A percentile compares a stretch with the other conserved stretches of the same genome.
phyloP scores from a whole-genome alignment of 2,113 vertebrate genomes.

The Raja brachyura region DNA sequence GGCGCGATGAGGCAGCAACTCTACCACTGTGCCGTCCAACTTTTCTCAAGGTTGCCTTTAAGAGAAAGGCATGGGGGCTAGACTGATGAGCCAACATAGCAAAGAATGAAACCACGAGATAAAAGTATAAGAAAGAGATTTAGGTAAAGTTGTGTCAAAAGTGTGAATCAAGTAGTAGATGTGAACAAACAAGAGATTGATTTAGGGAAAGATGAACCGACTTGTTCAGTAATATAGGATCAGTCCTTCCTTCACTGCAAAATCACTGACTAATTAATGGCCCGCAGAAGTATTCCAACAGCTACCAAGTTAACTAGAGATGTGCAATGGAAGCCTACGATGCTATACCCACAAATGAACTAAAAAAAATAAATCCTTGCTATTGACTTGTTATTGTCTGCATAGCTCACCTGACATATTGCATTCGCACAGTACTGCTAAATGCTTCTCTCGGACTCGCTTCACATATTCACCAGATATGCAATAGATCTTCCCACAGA shows the following conservation, averaged over 20 bases:
- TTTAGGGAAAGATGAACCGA: too few relatives aligned
- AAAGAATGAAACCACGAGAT: not conserved
- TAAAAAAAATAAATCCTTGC: not conserved
- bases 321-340: not conserved
- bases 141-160: not conserved
- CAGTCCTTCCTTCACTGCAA: not conserved
- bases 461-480: conserved; percentile 89
- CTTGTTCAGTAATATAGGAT: too few relatives aligned
- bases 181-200: not conserved
- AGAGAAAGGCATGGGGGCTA: not conserved
- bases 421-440: conserved; percentile 78
- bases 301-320: not conserved
- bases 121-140: too few relatives aligned
- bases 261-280: not conserved
- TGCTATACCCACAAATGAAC: not conserved
- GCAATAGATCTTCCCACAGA: conserved; percentile 96
- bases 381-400: not conserved
- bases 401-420: conserved; percentile 65
- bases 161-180: too few relatives aligned
- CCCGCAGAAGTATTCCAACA: not conserved
- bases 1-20: too few relatives aligned
- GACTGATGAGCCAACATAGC: not conserved
- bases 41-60: not conserved
- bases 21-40: too few relatives aligned
- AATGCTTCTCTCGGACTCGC: conserved; percentile 80